Conservation (phyloP, 2,888 invertebrate species). For the Leucophenga maculata region DNA sequence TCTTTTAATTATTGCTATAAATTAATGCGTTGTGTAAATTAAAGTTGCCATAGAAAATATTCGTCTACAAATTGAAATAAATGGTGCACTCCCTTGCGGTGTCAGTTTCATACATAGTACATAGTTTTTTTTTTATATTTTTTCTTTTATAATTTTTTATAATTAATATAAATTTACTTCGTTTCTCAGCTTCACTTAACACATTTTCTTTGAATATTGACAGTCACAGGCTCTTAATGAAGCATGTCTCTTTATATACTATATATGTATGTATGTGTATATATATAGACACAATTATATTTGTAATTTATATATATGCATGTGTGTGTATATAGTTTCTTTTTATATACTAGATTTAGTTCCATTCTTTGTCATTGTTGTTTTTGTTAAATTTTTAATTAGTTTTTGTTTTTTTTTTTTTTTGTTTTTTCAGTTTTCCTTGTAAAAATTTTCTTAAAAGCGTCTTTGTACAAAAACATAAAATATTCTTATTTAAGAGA, state of each 20-base stretch:
- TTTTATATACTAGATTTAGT: constrained; percentile 50
- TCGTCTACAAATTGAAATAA: constrained; percentile 42
- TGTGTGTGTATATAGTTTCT: constrained; percentile 49
- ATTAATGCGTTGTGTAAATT: constrained; percentile 19
- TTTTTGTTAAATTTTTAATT: constrained; percentile 10
- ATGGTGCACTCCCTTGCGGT: constrained; percentile 32
- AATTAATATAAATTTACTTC: constrained; percentile 38
- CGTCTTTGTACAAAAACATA: constrained; percentile 64
- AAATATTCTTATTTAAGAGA: constrained; percentile 38
- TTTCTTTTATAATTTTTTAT: constrained; percentile 21
- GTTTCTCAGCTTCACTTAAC: constrained; percentile 23
- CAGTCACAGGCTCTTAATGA: constrained; percentile 68
- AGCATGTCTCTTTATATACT: constrained; percentile 52
- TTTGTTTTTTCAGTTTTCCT: constrained; percentile 25
- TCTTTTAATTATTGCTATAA: constrained; percentile 25
- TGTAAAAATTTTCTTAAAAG: constrained; percentile 62
- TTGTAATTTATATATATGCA: constrained; percentile 46
- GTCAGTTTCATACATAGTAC: constrained; percentile 27
- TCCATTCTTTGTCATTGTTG: constrained; percentile 29
- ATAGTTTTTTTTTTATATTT: constrained; percentile 37
- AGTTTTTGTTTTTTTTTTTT: neutral
- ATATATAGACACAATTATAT: constrained; percentile 43
- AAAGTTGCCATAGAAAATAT: constrained; percentile 16
- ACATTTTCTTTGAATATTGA: constrained; percentile 60
- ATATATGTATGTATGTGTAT: too few species aligned